Evolutionary conservation across 2,797 vertebrate genomes (phyloP).

Genomic region (Propithecus deckenii): DNA sequence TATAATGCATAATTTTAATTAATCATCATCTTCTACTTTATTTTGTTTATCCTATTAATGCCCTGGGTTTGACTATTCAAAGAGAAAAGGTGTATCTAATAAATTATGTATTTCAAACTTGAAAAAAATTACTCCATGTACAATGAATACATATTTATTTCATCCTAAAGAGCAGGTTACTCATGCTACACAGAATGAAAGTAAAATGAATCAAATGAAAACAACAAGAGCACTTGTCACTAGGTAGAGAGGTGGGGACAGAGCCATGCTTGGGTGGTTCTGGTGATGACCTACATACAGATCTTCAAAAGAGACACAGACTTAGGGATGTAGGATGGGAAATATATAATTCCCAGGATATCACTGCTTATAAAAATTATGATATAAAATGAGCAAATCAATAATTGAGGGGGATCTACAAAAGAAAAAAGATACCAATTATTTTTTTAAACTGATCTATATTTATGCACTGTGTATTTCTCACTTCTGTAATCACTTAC

Average conservation of each 20-base stretch:
- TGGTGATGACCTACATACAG: background rate
- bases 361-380: background rate
- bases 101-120: background rate
- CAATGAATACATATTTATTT: background rate
- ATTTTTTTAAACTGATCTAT: background rate
- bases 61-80: background rate
- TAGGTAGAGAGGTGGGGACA: background rate
- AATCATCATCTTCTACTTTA: background rate
- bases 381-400: background rate
- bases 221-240: background rate
- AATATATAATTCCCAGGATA: background rate
- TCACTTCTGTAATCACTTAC: conserved; percentile 80
- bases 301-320: background rate
- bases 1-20: background rate
- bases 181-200: background rate
- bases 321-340: background rate
- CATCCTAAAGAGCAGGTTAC: background rate
- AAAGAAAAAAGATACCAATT: background rate
- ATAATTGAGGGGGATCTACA: background rate
- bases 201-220: background rate
- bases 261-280: background rate
- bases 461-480: rapidly evolving
- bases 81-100: background rate
- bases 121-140: background rate
- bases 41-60: background rate